These are phyloP conservation scores for Nasonovia ribisnigri DNA, from an alignment of 2,888 invertebrate species.

Conservation along the genomic window DNA sequence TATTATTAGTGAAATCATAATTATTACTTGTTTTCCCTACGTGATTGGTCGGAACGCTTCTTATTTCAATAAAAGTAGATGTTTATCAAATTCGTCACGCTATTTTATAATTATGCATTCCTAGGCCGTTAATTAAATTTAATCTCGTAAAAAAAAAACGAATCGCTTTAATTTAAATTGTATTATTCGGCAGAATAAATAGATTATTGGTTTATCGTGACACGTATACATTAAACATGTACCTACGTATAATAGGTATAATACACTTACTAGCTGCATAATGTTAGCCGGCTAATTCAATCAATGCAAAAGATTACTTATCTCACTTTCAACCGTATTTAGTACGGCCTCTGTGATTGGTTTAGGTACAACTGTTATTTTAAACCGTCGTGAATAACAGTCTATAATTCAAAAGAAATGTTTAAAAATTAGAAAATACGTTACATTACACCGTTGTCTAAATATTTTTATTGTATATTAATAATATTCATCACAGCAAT, in stretches of 20 bases:
- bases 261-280: neutral
- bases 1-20: neutral
- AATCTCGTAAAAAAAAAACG: neutral
- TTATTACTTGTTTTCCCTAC: neutral
- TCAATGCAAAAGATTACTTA: neutral
- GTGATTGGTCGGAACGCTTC: neutral
- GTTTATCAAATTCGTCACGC: neutral
- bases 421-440: neutral
- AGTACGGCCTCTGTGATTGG: neutral
- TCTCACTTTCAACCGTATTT: neutral
- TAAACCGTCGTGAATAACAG: neutral
- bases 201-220: conserved; percentile 4
- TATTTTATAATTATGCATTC: neutral
- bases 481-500: neutral
- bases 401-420: neutral
- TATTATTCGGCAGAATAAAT: neutral
- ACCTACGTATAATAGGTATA: neutral
- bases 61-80: neutral
- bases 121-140: neutral
- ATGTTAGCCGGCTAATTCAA: neutral
- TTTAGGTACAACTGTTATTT: neutral
- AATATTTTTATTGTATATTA: neutral
- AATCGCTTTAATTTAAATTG: neutral
- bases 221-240: neutral
- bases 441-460: neutral